A percentile compares a stretch with the other conserved stretches of the same genome.
Evolutionary conservation across 2,888 invertebrate species (phyloP).

Genomic region (Lasioglossum villosulum): DNA sequence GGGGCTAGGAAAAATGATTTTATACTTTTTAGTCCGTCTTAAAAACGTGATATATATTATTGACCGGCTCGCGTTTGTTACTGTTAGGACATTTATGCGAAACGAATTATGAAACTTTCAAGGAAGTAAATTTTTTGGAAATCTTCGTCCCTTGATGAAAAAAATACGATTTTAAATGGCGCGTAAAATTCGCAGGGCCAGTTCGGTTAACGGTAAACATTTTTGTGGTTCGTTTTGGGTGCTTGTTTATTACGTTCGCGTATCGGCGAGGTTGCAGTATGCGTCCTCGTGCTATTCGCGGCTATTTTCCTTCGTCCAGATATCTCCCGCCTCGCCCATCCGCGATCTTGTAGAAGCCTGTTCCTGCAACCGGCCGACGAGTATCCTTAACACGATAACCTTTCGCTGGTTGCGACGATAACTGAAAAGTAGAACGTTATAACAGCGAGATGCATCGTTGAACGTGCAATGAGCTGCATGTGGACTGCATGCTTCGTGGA

Average conservation of each 20-base stretch:
- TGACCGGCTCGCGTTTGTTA: too few species aligned
- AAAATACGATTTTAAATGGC: neutral
- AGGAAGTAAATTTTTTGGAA: too few species aligned
- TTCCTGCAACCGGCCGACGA: neutral
- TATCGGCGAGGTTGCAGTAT: neutral
- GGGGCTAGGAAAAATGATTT: too few species aligned
- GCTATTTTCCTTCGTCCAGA: neutral
- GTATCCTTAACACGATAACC: constrained; percentile 53
- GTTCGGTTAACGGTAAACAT: neutral
- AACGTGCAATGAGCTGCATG: constrained; percentile 25
- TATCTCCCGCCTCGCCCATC: neutral
- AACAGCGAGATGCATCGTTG: constrained; percentile 14
- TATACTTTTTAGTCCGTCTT: too few species aligned
- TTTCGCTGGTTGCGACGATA: constrained; percentile 37
- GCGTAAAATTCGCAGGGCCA: neutral
- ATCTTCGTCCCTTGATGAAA: too few species aligned
- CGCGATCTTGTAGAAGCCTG: neutral
- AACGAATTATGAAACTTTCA: too few species aligned
- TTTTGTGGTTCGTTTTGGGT: neutral
- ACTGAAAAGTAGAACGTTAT: constrained; percentile 45
- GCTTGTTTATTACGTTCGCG: neutral
- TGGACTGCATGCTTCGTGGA: neutral
- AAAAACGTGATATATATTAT: too few species aligned
- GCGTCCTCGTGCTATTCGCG: neutral
- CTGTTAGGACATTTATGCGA: too few species aligned